These are phyloP conservation scores for Heterodera schachtii DNA, from an alignment of 1,140 invertebrate species.

Conservation along the genomic window DNA sequence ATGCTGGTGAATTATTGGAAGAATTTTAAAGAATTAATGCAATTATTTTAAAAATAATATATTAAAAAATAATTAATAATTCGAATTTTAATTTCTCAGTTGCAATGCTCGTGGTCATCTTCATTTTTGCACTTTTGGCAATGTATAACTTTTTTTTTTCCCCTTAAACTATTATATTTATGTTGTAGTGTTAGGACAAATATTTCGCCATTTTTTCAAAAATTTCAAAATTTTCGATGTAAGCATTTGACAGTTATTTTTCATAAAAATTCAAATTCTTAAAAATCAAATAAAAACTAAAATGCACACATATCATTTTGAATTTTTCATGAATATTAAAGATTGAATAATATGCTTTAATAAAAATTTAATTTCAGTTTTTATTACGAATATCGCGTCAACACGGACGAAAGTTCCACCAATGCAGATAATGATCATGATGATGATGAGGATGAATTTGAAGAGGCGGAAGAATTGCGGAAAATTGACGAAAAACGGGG, in stretches of 20 bases:
- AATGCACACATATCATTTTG: too few relatives aligned
- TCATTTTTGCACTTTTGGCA: conserved; percentile 30
- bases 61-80: not conserved
- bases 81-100: not conserved
- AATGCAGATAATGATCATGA: too few relatives aligned
- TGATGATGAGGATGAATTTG: conserved; percentile 16
- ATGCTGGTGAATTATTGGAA: conserved; percentile 23
- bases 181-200: too few relatives aligned
- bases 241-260: too few relatives aligned
- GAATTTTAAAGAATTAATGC: not conserved
- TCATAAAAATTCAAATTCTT: too few relatives aligned
- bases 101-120: conserved; percentile 23
- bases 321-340: not conserved
- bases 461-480: conserved; percentile 1
- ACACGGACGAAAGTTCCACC: not conserved
- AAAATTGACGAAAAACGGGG: not conserved
- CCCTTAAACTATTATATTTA: not conserved
- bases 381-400: conserved; percentile 32
- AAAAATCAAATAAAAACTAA: too few relatives aligned
- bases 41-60: not conserved
- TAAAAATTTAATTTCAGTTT: conserved; percentile 10
- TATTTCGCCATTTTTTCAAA: too few relatives aligned
- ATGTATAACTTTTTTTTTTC: not conserved
- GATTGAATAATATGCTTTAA: not conserved
- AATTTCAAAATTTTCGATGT: too few relatives aligned